These are phyloP conservation scores for Boleophthalmus pectinirostris DNA, from an alignment of 2,113 vertebrate species.

Conservation along the genomic window DNA sequence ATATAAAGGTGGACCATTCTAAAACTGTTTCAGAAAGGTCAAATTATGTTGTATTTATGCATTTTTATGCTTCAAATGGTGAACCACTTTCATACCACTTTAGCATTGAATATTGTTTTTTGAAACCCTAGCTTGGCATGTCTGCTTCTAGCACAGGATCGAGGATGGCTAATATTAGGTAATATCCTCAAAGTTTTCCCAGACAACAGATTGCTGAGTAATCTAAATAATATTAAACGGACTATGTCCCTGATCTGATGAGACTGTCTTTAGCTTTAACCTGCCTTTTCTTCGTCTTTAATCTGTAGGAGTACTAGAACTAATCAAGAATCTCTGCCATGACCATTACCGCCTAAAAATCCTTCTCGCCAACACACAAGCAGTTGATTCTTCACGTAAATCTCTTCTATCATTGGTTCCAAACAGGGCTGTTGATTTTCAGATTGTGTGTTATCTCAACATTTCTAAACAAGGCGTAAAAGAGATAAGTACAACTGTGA, in stretches of 20 bases:
- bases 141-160: too few relatives aligned
- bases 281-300: constrained; percentile 16
- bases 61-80: too few relatives aligned
- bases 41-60: too few relatives aligned
- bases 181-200: background rate
- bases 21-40: too few relatives aligned
- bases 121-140: too few relatives aligned
- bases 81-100: too few relatives aligned
- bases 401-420: background rate
- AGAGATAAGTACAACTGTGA: too few relatives aligned
- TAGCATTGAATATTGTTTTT: too few relatives aligned
- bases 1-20: too few relatives aligned
- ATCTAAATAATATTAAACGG: constrained; percentile 44
- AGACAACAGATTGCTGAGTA: constrained; percentile 44
- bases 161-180: too few relatives aligned
- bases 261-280: constrained; percentile 23
- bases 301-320: constrained; percentile 15
- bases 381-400: background rate
- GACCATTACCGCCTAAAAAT: constrained; percentile 39
- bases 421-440: constrained; percentile 2
- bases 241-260: background rate
- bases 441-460: background rate
- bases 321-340: background rate
- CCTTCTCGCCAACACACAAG: constrained; percentile 24
- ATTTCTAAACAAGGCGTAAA: too few relatives aligned